Base-by-base conservation (phyloP, 1,140 invertebrate genomes). In the Pomacea maculata region DNA sequence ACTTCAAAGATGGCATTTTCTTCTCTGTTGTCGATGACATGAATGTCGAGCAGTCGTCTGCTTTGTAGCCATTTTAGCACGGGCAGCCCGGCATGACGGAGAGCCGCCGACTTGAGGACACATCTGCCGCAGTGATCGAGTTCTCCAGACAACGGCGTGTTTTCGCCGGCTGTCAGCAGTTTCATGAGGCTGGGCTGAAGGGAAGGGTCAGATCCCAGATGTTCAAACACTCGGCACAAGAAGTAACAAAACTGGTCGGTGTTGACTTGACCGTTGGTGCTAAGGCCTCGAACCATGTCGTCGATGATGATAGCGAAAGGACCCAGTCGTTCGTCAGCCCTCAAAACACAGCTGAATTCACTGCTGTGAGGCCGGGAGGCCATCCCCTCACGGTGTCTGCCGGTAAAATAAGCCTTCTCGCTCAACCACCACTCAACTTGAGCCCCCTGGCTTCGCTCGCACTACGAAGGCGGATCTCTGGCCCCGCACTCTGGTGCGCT, bases 161-260 rank as follows among this genome's bases (percentile, higher is more conserved):
- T 70, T 67, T 78, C 65, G 64, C 65, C 77, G 29, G 77, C 77
- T 4, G 77, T 78, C 7, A 78, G 77, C n/a, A 78, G 77, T 65
- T 78, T 78, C 65, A 78, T 52, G 17, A 78, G 77, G 67, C 77
- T 78, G 21, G 65, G 65, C 77, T 78, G 77, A 12, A 78, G 67
- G 77, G 64, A 71, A 12, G 77, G 77, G 19, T 78, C 21, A 57
- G 45, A 64, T 15, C 77, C 77, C 21, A 78, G 55, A 29, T 65
- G 70, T 57, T 78, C 77, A 65, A 78, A 78, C 77, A 78, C 77
- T 19, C 77, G 77, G 57, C 77, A 78, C 77, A 78, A 78, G 77
- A 78, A 78, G 67, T 78, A 78, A 57, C 77, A 78, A 52, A 78
- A 78, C 77, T 78, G 77, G 77, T 78, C 77, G 7, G 77, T 78